Evolutionary conservation across 2,888 invertebrate species (phyloP).

Genomic region (Tipula unca): DNA sequence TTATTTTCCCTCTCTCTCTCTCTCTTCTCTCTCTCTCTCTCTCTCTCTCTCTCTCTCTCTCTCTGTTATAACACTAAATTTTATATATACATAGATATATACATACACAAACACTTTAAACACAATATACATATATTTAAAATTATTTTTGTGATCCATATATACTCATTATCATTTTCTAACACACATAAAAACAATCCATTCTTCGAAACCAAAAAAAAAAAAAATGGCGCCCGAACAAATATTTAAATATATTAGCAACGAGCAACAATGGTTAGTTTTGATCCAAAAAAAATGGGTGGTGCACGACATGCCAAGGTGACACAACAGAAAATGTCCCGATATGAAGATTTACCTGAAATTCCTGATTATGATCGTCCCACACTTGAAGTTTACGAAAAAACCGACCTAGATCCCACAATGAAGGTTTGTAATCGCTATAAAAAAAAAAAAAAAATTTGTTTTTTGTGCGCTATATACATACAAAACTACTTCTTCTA

Average conservation of each 20-base stretch:
- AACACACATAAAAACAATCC: not conserved
- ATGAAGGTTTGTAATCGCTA: not conserved
- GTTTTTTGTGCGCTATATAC: not conserved
- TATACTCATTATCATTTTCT: not conserved
- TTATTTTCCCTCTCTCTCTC: conserved; percentile 1
- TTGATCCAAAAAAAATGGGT: conserved; percentile 27
- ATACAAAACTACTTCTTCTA: not conserved
- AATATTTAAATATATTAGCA: conserved; percentile 25
- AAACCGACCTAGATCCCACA: conserved; percentile 40
- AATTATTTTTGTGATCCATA: not conserved
- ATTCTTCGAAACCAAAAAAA: not conserved
- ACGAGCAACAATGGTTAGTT: conserved; percentile 27
- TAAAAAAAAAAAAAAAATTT: no score
- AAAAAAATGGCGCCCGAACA: not conserved
- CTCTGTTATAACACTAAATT: not conserved
- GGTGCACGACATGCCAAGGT: conserved; percentile 33
- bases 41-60: not conserved
- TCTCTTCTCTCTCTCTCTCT: not conserved
- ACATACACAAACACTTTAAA: not conserved
- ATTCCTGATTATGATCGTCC: conserved; percentile 61
- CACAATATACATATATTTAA: not conserved
- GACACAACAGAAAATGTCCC: conserved; percentile 32
- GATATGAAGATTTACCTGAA: conserved; percentile 49
- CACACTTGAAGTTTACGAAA: conserved; percentile 56
- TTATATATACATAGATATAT: not conserved